These are phyloP conservation scores for Myrmophylax atrothorax DNA, from an alignment of 2,113 vertebrate genomes.

Conservation along the genomic window DNA sequence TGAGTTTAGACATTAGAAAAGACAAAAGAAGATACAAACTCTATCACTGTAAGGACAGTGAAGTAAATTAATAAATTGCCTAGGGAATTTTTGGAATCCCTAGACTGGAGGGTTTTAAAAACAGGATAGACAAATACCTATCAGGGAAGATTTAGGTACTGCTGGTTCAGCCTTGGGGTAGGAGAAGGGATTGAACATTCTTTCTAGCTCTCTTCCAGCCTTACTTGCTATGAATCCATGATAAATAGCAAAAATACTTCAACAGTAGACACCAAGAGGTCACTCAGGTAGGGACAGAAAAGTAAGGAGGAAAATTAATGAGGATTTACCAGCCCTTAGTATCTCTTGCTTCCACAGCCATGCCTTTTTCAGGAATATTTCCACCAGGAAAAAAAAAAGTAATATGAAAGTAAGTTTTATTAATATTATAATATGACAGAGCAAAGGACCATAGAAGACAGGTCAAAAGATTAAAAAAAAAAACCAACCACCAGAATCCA, in stretches of 20 bases:
- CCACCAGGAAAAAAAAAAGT: background rate
- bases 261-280: background rate
- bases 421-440: background rate
- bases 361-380: background rate
- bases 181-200: slow-evolving; percentile 1
- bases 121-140: slow-evolving; percentile 32
- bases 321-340: background rate
- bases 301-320: background rate
- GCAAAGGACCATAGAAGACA: background rate
- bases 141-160: slow-evolving; percentile 36
- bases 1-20: background rate
- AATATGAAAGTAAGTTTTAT: background rate
- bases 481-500: background rate
- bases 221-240: slow-evolving; percentile 18
- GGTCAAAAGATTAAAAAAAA: background rate
- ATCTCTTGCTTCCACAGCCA: background rate
- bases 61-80: slow-evolving; percentile 21
- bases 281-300: background rate
- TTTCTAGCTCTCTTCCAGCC: background rate
- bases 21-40: background rate
- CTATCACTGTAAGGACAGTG: background rate
- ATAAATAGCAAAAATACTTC: background rate
- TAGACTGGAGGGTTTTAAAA: slow-evolving; percentile 9
- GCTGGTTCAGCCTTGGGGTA: slow-evolving; percentile 22
- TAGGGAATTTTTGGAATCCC: slow-evolving; percentile 31